Evolutionary conservation across 53 echinoderm and acorn worm species (phyloP), one percentile per base, ranked within the genome.

Genomic region (Glandiceps talaboti): DNA sequence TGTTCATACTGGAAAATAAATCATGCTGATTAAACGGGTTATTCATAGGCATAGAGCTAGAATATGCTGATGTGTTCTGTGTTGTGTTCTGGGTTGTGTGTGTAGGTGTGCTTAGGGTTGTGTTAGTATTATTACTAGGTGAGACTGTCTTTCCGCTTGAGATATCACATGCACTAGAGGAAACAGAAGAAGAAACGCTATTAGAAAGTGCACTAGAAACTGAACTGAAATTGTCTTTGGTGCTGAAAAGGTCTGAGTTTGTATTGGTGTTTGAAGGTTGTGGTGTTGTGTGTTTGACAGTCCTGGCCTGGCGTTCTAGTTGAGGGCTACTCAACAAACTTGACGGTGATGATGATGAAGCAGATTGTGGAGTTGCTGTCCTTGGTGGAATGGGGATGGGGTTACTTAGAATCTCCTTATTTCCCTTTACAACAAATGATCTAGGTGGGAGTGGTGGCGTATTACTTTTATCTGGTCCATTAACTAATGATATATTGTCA

Each of bases 301-400:
- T 45, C 64, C 64, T 45, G 64, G 6, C 20, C 20, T 45, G 64
- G 6, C 20, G 64, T 45, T 45, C 6, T 45, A 12, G 64, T 45
- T 6, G 20, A 45, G 64, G 64, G 64, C 64, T 45, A 12, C 64
- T 20, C 64, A 45, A 45, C 6, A 20, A 45, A 20, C 64, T 45
- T 6, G 64, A 6, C 6, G 64, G 64, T 20, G 64, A n/a, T n/a
- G n/a, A n/a, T n/a, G n/a, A n/a, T n/a, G n/a, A n/a, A n/a, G n/a
- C n/a, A n/a, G n/a, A 6, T 20, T 45, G 6, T 20, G 64, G 64
- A 12, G 64, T 45, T 6, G 6, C 6, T 45, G 64, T 85, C 75
- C 85, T 80, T 1, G 85, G 85, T 26, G 85, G 85, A 25, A 85
- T 73, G 14, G 85, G 85, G 20, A 85, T 33, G 30, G 85, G 85